These are phyloP conservation scores for Neostethus bicornis DNA, from an alignment of 2,797 vertebrate genomes.

Conservation along the genomic window DNA sequence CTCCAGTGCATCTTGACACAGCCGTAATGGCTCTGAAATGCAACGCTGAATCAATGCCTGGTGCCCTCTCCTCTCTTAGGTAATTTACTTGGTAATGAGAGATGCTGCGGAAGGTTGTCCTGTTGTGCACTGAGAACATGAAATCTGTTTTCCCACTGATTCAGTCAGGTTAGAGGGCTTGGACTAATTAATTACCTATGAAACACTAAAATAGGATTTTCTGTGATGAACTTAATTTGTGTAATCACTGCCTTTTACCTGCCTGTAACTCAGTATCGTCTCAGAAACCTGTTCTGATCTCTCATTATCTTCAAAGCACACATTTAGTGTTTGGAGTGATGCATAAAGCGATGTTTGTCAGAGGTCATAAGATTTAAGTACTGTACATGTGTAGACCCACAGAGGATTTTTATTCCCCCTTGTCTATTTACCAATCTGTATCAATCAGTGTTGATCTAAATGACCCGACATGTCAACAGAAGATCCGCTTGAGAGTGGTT, in stretches of 20 bases:
- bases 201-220: constrained; percentile 58
- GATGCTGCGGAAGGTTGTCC: constrained; percentile 58
- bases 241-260: constrained; percentile 39
- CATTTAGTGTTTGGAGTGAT: constrained; percentile 25
- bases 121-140: constrained; percentile 43
- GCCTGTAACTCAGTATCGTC: constrained; percentile 1
- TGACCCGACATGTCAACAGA: constrained; percentile 66
- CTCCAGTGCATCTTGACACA: constrained; percentile 67
- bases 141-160: constrained; percentile 69
- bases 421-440: constrained; percentile 63
- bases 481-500: constrained; percentile 60
- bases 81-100: constrained; percentile 78
- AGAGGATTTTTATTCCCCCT: constrained; percentile 19
- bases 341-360: constrained; percentile 9
- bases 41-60: constrained; percentile 74
- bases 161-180: constrained; percentile 50
- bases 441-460: constrained; percentile 74
- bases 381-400: constrained; percentile 26
- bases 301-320: constrained; percentile 24
- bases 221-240: constrained; percentile 59
- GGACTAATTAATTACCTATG: constrained; percentile 75
- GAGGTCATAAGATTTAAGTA: constrained; percentile 20
- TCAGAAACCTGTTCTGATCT: constrained; percentile 28
- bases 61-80: constrained; percentile 71
- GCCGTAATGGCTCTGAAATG: constrained; percentile 72